Percentiles rank a stretch among this genome's conserved stretches.
Evolutionary conservation across 2,888 invertebrate genomes (phyloP).

Genomic region (Dryococelus australis): DNA sequence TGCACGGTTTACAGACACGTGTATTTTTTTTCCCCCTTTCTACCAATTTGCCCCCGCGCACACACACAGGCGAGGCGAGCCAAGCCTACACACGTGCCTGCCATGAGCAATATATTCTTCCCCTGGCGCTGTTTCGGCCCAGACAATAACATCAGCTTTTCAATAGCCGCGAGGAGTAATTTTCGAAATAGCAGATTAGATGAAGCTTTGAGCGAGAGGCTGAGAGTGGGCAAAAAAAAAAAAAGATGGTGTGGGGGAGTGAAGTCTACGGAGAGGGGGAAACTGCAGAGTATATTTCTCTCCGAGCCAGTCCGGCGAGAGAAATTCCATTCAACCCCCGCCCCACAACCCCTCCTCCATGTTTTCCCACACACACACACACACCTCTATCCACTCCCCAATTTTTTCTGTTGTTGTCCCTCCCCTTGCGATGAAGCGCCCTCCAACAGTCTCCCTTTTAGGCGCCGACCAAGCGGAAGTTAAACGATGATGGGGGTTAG

Average conservation of each 20-base stretch:
- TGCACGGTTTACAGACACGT: too few species aligned
- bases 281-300: neutral
- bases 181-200: neutral
- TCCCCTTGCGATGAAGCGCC: neutral
- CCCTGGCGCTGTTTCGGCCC: neutral
- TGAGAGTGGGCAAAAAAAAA: too few species aligned
- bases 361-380: neutral
- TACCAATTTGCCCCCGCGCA: neutral
- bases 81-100: neutral
- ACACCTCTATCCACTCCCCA: neutral
- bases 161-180: neutral
- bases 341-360: neutral
- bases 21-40: neutral
- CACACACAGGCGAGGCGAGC: neutral
- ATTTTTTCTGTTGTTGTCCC: neutral
- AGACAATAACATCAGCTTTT: neutral
- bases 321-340: neutral
- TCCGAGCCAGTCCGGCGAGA: neutral
- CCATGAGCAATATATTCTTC: neutral
- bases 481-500: constrained; percentile 38
- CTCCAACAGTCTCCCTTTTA: constrained; percentile 34
- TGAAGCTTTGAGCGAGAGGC: neutral
- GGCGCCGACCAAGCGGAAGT: constrained; percentile 38
- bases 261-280: neutral
- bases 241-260: too few species aligned